Conservation (phyloP, 2,888 invertebrate species). For the Agriopis leucophaearia region DNA sequence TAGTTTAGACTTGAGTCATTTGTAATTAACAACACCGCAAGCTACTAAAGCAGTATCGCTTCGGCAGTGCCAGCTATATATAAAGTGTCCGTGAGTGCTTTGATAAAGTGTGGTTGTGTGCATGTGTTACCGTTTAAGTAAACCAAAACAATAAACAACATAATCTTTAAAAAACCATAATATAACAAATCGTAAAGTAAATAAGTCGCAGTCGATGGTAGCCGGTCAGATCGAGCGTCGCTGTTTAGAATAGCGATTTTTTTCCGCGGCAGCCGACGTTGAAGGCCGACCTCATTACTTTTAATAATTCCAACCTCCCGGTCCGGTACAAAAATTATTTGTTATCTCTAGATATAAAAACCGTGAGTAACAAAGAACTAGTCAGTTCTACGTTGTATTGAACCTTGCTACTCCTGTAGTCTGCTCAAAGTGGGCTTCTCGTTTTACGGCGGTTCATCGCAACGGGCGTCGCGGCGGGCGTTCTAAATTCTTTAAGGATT, state of each 20-base stretch:
- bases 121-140: conserved; percentile 74
- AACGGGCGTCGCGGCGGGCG: conserved; percentile 38
- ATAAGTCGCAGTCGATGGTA: conserved; percentile 59
- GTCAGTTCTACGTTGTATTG: not conserved
- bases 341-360: conserved; percentile 44
- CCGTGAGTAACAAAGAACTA: conserved; percentile 16
- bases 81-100: conserved; percentile 47
- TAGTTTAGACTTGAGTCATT: not conserved
- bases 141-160: conserved; percentile 65
- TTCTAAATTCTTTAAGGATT: conserved; percentile 67
- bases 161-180: conserved; percentile 39
- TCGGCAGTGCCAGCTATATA: conserved; percentile 60
- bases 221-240: conserved; percentile 57
- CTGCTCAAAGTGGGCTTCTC: not conserved
- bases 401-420: not conserved
- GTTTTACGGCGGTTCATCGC: conserved; percentile 14
- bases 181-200: conserved; percentile 47
- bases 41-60: conserved; percentile 65
- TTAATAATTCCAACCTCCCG: conserved; percentile 62
- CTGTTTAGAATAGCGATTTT: conserved; percentile 51
- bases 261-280: conserved; percentile 54
- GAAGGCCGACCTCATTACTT: conserved; percentile 75
- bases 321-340: conserved; percentile 53
- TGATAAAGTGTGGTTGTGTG: conserved; percentile 83
- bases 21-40: conserved; percentile 60